Conservation (phyloP, 1,140 invertebrate species). For the Radopholus similis region DNA sequence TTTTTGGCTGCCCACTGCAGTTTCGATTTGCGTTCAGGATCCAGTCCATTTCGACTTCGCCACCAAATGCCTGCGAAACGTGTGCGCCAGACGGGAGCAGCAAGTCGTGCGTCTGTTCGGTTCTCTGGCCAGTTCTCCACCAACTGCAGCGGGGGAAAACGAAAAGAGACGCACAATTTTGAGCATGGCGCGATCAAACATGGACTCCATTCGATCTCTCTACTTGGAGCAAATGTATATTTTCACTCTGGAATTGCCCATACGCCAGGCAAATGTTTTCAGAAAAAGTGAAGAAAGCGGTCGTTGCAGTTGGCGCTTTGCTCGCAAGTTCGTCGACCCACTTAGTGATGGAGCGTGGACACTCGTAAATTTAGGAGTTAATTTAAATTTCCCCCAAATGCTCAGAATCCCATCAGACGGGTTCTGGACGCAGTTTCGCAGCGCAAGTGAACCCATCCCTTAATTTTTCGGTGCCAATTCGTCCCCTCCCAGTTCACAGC, state of each 20-base stretch:
- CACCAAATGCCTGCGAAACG: slow-evolving; percentile 25
- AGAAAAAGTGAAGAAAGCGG: slow-evolving; percentile 19
- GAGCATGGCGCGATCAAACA: slow-evolving; percentile 13
- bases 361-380: slow-evolving; percentile 5
- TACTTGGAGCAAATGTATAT: slow-evolving; percentile 42
- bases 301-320: slow-evolving; percentile 11
- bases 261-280: background rate
- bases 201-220: slow-evolving; percentile 37
- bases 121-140: slow-evolving; percentile 11
- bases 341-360: slow-evolving; percentile 33
- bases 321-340: slow-evolving; percentile 26
- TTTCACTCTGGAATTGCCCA: background rate
- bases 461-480: background rate
- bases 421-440: slow-evolving; percentile 33
- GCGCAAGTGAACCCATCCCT: slow-evolving; percentile 1
- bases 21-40: slow-evolving; percentile 26
- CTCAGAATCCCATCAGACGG: slow-evolving; percentile 25
- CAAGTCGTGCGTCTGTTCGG: slow-evolving; percentile 41
- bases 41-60: slow-evolving; percentile 40
- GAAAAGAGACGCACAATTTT: slow-evolving; percentile 8
- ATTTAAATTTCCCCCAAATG: background rate
- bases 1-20: background rate
- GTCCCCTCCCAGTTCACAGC: background rate
- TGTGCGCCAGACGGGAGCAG: slow-evolving; percentile 32
- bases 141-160: background rate